Conservation (phyloP, 1,140 invertebrate genomes). For the Macrobrachium rosenbergii region DNA sequence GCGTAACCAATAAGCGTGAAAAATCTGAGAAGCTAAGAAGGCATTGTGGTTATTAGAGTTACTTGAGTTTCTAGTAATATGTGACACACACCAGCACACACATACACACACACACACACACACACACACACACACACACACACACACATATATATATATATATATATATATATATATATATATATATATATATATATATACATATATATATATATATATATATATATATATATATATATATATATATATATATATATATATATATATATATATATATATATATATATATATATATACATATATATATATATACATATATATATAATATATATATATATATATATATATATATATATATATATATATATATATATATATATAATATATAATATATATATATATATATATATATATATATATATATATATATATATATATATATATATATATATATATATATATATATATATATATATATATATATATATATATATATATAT, state of each 20-base stretch:
- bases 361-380: constrained; percentile 17
- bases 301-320: constrained; percentile 15
- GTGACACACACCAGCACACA: not conserved
- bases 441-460: constrained; percentile 17
- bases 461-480: constrained; percentile 23
- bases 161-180: constrained; percentile 17
- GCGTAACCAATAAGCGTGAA: no score
- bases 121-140: not conserved
- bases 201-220: constrained; percentile 18
- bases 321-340: not conserved
- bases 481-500: constrained; percentile 24
- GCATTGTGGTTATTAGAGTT: no score
- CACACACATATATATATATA: not conserved
- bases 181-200: constrained; percentile 19
- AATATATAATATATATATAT: constrained; percentile 10
- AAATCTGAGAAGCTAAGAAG: no score
- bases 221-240: constrained; percentile 10
- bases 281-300: constrained; percentile 11
- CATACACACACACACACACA: not conserved
- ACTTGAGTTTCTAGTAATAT: no score
- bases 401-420: constrained; percentile 8
- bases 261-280: constrained; percentile 22
- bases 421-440: constrained; percentile 22
- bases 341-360: not conserved
- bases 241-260: constrained; percentile 20